Evolutionary conservation across 2,113 vertebrate genomes (phyloP), one percentile per base, ranked within the genome.

Genomic region (Albula goreensis): DNA sequence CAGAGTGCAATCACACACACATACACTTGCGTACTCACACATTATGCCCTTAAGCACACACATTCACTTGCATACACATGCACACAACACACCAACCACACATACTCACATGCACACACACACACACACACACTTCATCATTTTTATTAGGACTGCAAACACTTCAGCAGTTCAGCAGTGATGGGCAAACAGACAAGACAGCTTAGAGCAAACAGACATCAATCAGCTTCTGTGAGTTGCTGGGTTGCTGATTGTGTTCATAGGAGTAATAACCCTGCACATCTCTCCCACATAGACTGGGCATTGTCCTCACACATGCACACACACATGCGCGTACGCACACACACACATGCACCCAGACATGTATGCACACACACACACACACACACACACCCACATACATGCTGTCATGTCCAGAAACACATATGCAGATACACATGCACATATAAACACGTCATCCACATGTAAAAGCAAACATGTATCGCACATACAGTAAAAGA

Each of bases 181-280:
- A 86, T 82, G 86, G 53, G 81, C 84, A 89, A 88, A 90, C 78
- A 89, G 90, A 88, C 84, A 87, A 89, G 89, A 90, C 83, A 89
- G 57, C 82, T 13, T 83, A 90, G 89, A 88, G 87, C 88, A 91
- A 91, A 89, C 86, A 87, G 78, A 86, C 82, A 85, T 88, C 87
- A 85, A 88, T 89, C 70, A 78, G 13, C 17, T 50, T 50, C 50
- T 51, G 49, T 82, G 25, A 51, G 31, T 50, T 12, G 15, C 78
- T 4, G 12, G 78, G 49, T 8, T 57, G 53, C 81, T 74, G 85
- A 70, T n/a, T 25, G 82, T 82, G 74, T 60, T 83, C 74, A 53
- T 48, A 87, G 60, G 84, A 84, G 86, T 89, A 85, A 85, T 88
- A 86, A 87, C 81, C 87, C 53, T 81, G 57, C 50, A 84, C 50